Evolutionary conservation across 2,113 vertebrate species (phyloP).

Genomic region (Elephantulus edwardii): DNA sequence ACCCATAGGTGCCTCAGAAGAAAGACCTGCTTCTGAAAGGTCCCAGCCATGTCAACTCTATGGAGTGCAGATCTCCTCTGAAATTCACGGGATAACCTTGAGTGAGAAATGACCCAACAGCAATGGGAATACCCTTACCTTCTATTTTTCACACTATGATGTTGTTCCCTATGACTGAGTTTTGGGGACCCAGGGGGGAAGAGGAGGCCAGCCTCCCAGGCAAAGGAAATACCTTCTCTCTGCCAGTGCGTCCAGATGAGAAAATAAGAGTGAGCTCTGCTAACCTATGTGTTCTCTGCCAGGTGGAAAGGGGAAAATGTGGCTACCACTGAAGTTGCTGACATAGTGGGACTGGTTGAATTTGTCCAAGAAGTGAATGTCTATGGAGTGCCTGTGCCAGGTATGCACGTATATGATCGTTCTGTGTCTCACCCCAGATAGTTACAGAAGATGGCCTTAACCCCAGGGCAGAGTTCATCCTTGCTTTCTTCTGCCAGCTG

Average conservation of each 20-base stretch:
- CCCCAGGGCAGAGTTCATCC: background rate
- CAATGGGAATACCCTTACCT: background rate
- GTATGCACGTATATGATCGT: slow-evolving; percentile 74
- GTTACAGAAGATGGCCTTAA: background rate
- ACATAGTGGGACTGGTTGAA: slow-evolving; percentile 78
- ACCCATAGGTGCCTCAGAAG: background rate
- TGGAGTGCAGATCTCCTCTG: background rate
- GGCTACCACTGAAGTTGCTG: slow-evolving; percentile 87
- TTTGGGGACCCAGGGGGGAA: background rate
- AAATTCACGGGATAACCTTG: background rate
- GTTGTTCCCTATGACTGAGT: background rate
- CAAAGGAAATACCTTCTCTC: background rate
- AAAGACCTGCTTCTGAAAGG: background rate
- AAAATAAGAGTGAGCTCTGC: background rate
- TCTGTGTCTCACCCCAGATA: background rate
- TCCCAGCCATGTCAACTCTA: background rate
- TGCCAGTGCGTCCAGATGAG: background rate
- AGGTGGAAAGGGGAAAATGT: slow-evolving; percentile 97
- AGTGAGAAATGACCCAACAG: background rate
- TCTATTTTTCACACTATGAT: background rate
- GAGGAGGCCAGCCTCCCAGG: background rate
- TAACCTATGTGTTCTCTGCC: slow-evolving; percentile 46
- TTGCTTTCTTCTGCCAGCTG: background rate
- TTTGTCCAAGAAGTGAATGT: slow-evolving; percentile 88
- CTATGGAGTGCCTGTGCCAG: slow-evolving; percentile 91